Conservation (phyloP, 2,888 invertebrate genomes). For the Polymixis lichenea region DNA sequence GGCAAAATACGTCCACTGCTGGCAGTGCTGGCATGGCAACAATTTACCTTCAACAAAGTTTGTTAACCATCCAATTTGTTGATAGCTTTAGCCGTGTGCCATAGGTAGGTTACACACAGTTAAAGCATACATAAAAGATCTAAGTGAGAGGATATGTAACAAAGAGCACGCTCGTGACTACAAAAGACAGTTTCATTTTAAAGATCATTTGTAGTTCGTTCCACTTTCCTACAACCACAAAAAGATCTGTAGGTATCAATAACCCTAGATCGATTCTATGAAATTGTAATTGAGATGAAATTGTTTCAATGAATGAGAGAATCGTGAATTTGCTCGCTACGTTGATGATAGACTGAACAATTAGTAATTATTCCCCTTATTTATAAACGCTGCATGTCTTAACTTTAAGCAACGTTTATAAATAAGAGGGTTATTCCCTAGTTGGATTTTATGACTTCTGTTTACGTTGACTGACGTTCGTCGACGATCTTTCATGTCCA, state of each 20-base stretch:
- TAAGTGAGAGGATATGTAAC: slow-evolving; percentile 49
- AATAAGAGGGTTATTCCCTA: too few species aligned
- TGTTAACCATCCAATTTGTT: not conserved
- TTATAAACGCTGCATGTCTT: too few species aligned
- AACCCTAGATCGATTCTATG: slow-evolving; percentile 49
- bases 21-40: not conserved
- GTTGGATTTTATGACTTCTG: not conserved
- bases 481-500: not conserved
- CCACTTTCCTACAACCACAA: slow-evolving; percentile 61
- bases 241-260: slow-evolving; percentile 57
- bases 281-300: slow-evolving; percentile 40
- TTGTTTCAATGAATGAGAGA: slow-evolving; percentile 5
- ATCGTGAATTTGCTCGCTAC: slow-evolving; percentile 1
- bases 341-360: not conserved
- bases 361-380: too few species aligned
- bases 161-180: slow-evolving; percentile 56
- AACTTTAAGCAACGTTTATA: too few species aligned
- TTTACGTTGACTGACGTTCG: not conserved
- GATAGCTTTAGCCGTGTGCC: slow-evolving; percentile 1
- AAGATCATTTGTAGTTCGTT: slow-evolving; percentile 52
- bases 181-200: slow-evolving; percentile 53
- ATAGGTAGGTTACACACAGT: not conserved
- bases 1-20: not conserved
- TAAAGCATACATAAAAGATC: slow-evolving; percentile 37
- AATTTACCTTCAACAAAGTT: not conserved